Evolutionary conservation across 2,113 vertebrate species (phyloP).

Genomic region (Chlorodrepanis virens): DNA sequence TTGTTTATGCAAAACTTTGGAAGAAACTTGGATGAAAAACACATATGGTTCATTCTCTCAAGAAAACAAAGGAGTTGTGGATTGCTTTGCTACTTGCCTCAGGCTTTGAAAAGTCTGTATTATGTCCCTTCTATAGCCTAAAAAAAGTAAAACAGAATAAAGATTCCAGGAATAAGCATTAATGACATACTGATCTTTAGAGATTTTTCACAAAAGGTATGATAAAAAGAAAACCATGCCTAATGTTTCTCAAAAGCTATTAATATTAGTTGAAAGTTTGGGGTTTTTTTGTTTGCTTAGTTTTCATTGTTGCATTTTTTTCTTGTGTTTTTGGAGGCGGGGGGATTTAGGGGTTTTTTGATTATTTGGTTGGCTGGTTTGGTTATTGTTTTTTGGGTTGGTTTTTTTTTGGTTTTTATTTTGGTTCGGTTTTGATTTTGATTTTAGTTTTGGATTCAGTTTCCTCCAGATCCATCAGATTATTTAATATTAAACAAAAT

Average conservation of each 20-base stretch:
- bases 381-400: background rate
- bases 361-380: background rate
- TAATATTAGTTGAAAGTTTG: background rate
- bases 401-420: background rate
- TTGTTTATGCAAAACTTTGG: background rate
- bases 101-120: background rate
- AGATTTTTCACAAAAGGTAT: background rate
- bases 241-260: background rate
- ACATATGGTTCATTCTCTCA: background rate
- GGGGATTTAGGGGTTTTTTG: too few relatives aligned
- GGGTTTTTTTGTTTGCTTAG: background rate
- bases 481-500: background rate
- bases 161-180: background rate
- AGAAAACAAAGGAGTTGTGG: background rate
- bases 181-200: background rate
- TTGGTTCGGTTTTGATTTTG: background rate
- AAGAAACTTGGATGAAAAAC: background rate
- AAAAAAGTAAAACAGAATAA: background rate
- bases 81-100: background rate
- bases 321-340: background rate
- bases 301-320: background rate
- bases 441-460: background rate
- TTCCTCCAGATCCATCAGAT: background rate
- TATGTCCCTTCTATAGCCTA: background rate
- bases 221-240: background rate